Percentiles rank a stretch among this genome's conserved stretches.
Conservation (phyloP, 2,113 vertebrate genomes). For the Microcebus griseorufus region DNA sequence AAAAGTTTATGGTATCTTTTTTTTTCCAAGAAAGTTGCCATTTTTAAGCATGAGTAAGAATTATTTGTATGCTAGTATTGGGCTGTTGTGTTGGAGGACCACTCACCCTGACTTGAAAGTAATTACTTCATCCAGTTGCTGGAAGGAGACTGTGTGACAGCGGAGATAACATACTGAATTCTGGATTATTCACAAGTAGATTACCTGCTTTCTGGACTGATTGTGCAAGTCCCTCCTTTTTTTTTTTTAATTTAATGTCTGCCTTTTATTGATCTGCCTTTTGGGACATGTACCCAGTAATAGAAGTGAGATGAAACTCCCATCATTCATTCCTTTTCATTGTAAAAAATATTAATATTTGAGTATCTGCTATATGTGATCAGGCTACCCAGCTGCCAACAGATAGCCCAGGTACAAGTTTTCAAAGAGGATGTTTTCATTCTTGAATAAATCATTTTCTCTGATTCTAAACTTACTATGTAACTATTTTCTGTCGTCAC, state of each 20-base stretch:
- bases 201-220: not conserved
- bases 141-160: not conserved
- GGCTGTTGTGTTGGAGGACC: not conserved
- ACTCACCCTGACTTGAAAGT: not conserved
- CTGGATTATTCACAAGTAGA: not conserved
- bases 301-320: not conserved
- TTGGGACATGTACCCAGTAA: not conserved
- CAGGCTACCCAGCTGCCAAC: not conserved
- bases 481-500: not conserved
- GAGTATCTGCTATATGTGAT: not conserved
- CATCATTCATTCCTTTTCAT: not conserved
- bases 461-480: not conserved
- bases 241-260: not conserved
- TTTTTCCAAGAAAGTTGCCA: not conserved
- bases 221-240: not conserved
- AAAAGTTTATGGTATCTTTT: not conserved
- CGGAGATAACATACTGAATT: not conserved
- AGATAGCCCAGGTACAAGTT: not conserved
- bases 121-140: not conserved
- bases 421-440: not conserved
- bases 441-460: not conserved
- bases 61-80: not conserved
- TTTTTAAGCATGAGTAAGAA: not conserved
- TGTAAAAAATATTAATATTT: not conserved
- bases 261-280: not conserved